phyloP scores from a whole-genome alignment of 2,888 invertebrate genomes.

The Polyommatus icarus region DNA sequence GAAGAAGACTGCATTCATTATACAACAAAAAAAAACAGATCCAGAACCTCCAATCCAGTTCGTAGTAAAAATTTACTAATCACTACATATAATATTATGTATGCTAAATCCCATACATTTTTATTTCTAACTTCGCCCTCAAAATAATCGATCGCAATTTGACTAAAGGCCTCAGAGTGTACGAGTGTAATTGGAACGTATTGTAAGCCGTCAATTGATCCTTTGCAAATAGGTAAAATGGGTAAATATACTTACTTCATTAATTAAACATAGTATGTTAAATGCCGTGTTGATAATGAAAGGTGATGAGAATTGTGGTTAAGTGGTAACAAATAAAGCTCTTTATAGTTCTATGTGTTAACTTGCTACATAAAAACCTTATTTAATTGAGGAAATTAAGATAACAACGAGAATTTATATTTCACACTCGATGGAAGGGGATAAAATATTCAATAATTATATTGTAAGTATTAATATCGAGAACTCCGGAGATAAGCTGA shows the following conservation, averaged over 20 bases:
- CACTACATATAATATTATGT: too few relatives aligned
- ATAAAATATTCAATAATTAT: slow-evolving; percentile 34
- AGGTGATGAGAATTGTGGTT: slow-evolving; percentile 6
- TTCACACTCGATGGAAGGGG: slow-evolving; percentile 31
- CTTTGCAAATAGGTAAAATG: slow-evolving; percentile 10
- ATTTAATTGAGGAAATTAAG: slow-evolving; percentile 59
- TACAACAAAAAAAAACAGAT: too few relatives aligned
- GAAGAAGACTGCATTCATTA: too few relatives aligned
- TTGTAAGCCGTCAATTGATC: slow-evolving; percentile 1
- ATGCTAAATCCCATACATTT: not conserved
- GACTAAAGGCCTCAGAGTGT: not conserved
- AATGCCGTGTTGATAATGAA: slow-evolving; percentile 19
- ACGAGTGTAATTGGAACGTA: not conserved
- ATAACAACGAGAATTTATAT: slow-evolving; percentile 47
- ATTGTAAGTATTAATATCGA: slow-evolving; percentile 38
- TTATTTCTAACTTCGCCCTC: too few relatives aligned
- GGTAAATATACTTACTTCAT: slow-evolving; percentile 19
- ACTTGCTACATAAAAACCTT: slow-evolving; percentile 52
- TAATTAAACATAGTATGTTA: slow-evolving; percentile 17
- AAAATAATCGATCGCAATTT: not conserved
- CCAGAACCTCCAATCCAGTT: too few relatives aligned
- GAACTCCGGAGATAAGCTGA: slow-evolving; percentile 33
- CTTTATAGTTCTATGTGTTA: slow-evolving; percentile 46
- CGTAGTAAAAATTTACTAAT: too few relatives aligned
- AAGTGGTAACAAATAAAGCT: slow-evolving; percentile 27